These are phyloP conservation scores for Melanaphis sacchari DNA, from an alignment of 1,140 invertebrate genomes.

Conservation along the genomic window DNA sequence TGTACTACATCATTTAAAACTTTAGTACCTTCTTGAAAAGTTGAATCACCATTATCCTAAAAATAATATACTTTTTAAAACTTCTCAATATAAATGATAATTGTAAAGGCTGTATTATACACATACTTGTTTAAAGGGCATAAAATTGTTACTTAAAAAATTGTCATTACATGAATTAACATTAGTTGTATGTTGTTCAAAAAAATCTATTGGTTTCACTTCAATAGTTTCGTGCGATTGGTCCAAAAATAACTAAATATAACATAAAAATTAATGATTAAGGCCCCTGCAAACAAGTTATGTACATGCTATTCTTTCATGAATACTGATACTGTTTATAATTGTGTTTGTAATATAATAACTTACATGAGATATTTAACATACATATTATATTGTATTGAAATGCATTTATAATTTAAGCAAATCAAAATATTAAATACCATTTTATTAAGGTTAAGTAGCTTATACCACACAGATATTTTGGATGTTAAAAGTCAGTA, in stretches of 20 bases:
- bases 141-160: constrained; percentile 7
- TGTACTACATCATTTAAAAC: constrained; percentile 31
- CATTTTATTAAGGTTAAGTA: no score
- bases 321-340: neutral
- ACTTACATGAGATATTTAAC: no score
- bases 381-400: no score
- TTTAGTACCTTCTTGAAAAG: neutral
- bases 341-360: neutral
- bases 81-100: neutral
- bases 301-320: neutral
- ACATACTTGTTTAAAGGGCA: constrained; percentile 36
- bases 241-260: constrained; percentile 43
- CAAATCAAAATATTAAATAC: no score
- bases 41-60: constrained; percentile 7
- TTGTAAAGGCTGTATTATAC: neutral
- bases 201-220: constrained; percentile 40
- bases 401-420: no score
- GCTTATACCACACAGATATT: no score
- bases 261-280: neutral
- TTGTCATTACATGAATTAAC: constrained; percentile 20
- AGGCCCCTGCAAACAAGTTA: neutral
- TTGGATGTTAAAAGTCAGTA: no score
- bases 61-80: neutral
- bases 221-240: constrained; percentile 23
- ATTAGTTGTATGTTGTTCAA: constrained; percentile 49